Evolutionary conservation across 2,888 invertebrate species (phyloP), one percentile per base, ranked within the genome.

Genomic region (Phymatocera aterrima): DNA sequence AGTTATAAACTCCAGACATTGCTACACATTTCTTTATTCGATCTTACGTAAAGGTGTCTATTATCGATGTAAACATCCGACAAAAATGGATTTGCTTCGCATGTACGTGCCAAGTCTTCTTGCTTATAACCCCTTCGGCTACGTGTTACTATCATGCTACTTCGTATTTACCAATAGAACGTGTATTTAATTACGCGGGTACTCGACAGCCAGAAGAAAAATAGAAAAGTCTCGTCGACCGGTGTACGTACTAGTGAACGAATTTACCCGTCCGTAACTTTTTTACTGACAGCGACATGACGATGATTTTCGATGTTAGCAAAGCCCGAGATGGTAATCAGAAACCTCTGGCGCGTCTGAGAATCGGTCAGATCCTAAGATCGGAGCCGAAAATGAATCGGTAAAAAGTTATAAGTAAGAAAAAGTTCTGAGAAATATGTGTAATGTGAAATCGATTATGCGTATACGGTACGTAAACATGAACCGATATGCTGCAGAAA

Each of bases 161-260:
- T 28, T 75, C 21, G n/a, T n/a, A 60, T 57, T 75, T 75, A 75
- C 40, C 54, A 75, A 75, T 75, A 34, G 57, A 57, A 40, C 74
- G 54, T n/a, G 57, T 46, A 24, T 60, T 57, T 75, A 75, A 75
- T 75, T 75, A 75, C 75, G 24, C 40, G 75, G 57, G 37, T 37
- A 37, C n/a, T 57, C 28, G 21, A 10, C 8, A 18, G 57, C 21
- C n/a, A 15, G 46, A 46, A n/a, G 40, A 40, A 40, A 6, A 0
- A 24, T 4, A 54, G 34, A 72, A 31, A 21, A 34, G 28, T 68
- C 28, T 51, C 34, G n/a, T 18, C 48, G 51, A 34, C 48, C 72
- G 3, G 34, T 21, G 18, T 6, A n/a, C 3, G 46, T 24, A 34
- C n/a, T 37, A 21, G 10, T 28, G n/a, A 43, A 28, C 46, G 18